Evolutionary conservation across 2,113 vertebrate species (phyloP).

Genomic region (Ailuropoda melanoleuca): DNA sequence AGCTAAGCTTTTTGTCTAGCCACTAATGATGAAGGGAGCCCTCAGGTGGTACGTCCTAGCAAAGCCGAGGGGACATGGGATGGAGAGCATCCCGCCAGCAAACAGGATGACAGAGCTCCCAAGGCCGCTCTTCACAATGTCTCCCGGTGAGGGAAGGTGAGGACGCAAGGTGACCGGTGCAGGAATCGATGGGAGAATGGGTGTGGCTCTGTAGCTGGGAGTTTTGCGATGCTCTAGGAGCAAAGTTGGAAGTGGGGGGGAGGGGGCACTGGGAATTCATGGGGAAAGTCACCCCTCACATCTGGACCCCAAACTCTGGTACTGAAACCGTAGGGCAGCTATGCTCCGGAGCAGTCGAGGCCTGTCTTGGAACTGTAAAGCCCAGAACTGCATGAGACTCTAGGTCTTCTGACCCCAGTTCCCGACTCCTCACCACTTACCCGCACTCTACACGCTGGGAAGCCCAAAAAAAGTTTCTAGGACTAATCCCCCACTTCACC

Average conservation of each 20-base stretch:
- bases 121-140: neutral
- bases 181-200: neutral
- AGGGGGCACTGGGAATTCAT: neutral
- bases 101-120: neutral
- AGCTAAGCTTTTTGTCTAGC: neutral
- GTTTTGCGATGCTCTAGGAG: neutral
- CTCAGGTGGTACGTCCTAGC: neutral
- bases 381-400: neutral
- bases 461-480: neutral
- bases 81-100: neutral
- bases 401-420: neutral
- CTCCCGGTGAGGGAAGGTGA: neutral
- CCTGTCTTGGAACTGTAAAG: neutral
- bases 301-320: neutral
- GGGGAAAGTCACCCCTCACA: neutral
- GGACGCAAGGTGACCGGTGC: no score
- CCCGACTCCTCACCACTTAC: neutral
- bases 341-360: neutral
- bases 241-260: neutral
- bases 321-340: neutral
- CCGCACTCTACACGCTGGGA: neutral
- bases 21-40: neutral
- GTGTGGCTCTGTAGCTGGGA: neutral
- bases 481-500: neutral
- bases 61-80: neutral